Evolutionary conservation across 2,797 vertebrate species (phyloP).

Genomic region (Onychomys torridus): DNA sequence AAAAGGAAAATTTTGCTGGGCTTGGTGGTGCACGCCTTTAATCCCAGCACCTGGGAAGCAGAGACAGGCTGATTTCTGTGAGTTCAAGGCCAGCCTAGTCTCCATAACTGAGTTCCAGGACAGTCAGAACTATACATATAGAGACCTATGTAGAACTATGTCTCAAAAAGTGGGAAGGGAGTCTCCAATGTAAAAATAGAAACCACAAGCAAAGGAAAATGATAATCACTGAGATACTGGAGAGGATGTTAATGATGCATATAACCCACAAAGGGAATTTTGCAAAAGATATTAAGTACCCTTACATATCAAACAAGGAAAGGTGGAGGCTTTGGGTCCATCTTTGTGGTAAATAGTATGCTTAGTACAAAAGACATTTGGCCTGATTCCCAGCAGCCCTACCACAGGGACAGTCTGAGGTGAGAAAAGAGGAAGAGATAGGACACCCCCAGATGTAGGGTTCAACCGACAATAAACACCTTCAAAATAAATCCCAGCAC

Average conservation of each 20-base stretch:
- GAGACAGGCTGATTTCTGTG: not conserved
- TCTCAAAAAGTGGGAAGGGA: not conserved
- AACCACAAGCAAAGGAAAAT: slow-evolving; percentile 38
- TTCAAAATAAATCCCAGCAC: slow-evolving; percentile 7
- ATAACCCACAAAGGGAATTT: slow-evolving; percentile 9
- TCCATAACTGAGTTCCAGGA: not conserved
- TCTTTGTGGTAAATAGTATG: not conserved
- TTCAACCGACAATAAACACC: not conserved
- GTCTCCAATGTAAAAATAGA: not conserved
- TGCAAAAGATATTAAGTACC: not conserved
- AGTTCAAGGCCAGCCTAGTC: not conserved
- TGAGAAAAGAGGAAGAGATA: not conserved
- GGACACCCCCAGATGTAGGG: not conserved
- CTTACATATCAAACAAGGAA: not conserved
- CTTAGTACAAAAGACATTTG: not conserved
- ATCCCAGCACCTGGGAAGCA: not conserved
- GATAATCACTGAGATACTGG: not conserved
- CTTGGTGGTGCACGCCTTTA: not conserved
- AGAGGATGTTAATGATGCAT: not conserved
- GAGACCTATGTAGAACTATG: not conserved
- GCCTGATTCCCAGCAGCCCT: not conserved
- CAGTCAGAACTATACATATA: not conserved
- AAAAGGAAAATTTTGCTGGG: not conserved
- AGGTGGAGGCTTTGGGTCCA: not conserved
- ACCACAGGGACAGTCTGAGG: not conserved